Base-by-base conservation (phyloP, 1,140 invertebrate genomes). In the Papilio polytes region DNA sequence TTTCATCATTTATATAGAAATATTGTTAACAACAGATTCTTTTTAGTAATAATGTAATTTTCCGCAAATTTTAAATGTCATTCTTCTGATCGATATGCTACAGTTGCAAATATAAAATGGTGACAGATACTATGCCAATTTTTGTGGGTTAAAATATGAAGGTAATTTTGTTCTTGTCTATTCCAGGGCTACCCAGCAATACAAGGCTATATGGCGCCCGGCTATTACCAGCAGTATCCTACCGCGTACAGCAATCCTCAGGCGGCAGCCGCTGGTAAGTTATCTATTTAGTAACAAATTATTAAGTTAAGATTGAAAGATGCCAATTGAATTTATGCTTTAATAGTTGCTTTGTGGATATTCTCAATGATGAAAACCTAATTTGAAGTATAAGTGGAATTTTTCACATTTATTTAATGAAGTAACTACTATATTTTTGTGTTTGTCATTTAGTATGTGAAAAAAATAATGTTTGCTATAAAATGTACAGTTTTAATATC, bases 121-220 rank as follows among this genome's bases (percentile, higher is more conserved):
- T 48, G 46, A 48, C 46, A 48, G 12, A 48, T 48, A 48, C 0
- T 13, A 12, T 48, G 36, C 6, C 12, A 48, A 48, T 48, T 48
- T 48, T 48, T 48, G 46, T 48, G 22, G 6, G 15, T 22, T 70
- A 3, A 7, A 36, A 26, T 70, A 70, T 70, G 10, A 70, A 70
- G 46, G 20, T 51, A 12, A 41, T 63, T 76, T 74, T 41, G 46
- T 76, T 51, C 8, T 46, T 1, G 3, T 74, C 12, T 74, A 31
- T 41, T 92, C 36, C 92, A 94, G 92, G 93, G 93, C 63, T 94
- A 94, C 84, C 93, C 93, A 22, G 92, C 92, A 80, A 77, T 94
- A 89, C 93, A 94, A 83, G 93, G 93, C 8, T 94, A 94, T 80
- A 94, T 94, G 93, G 90, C 92, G 66, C 93, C 93, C 0, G 93